These are phyloP conservation scores for Pogonomyrmex barbatus DNA, from an alignment of 1,140 invertebrate species.

Conservation along the genomic window DNA sequence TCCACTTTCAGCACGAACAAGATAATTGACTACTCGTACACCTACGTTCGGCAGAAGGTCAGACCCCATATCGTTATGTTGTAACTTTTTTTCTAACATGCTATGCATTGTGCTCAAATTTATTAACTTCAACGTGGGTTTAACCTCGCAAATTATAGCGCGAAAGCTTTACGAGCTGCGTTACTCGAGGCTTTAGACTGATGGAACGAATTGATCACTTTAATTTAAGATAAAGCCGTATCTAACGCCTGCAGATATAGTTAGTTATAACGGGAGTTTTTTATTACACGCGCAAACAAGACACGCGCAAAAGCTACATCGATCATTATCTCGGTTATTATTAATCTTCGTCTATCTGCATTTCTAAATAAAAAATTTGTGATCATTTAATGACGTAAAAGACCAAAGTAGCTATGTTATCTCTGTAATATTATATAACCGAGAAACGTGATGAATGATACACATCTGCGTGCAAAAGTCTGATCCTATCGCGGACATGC, in stretches of 20 bases:
- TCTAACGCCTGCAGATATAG: not conserved
- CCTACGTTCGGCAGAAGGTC: constrained; percentile 12
- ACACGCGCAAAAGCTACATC: not conserved
- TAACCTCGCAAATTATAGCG: constrained; percentile 33
- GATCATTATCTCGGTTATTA: not conserved
- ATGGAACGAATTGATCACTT: constrained; percentile 36
- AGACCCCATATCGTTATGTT: constrained; percentile 12
- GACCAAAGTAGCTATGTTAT: not conserved
- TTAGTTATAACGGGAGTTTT: not conserved
- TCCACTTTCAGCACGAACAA: constrained; percentile 14
- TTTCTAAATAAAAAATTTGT: not conserved
- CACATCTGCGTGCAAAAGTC: constrained; percentile 53
- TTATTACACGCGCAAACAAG: constrained; percentile 13
- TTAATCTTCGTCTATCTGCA: no score
- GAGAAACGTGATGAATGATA: constrained; percentile 45
- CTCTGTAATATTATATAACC: constrained; percentile 30
- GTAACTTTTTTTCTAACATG: not conserved
- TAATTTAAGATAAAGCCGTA: constrained; percentile 23
- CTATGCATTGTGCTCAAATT: constrained; percentile 38
- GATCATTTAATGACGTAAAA: not conserved
- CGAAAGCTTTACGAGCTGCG: constrained; percentile 46
- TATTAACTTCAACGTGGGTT: constrained; percentile 53
- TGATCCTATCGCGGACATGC: constrained; percentile 58
- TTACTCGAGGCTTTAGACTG: constrained; percentile 22
- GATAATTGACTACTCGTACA: constrained; percentile 44